Base-by-base conservation (phyloP, 2,888 invertebrate species). In the Neria commutata region DNA sequence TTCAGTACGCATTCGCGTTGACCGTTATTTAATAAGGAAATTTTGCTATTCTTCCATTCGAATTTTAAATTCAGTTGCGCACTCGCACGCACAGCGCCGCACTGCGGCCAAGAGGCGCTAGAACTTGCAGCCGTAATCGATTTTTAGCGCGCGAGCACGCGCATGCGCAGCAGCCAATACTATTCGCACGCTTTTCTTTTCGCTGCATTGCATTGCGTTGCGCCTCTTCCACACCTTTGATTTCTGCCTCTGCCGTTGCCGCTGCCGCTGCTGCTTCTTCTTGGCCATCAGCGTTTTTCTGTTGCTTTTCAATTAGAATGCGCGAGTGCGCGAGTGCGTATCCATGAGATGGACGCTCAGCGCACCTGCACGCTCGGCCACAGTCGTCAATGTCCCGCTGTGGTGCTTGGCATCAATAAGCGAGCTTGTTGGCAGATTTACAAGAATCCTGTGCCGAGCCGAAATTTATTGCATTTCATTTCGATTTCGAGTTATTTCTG, bases 1-100 rank as follows among this genome's bases (percentile, higher is more conserved):
- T n/a, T 8, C n/a, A 19, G 42, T 42, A 19, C 21, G 42, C 21
- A 21, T 21, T 5, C 21, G 21, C 14, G 21, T 14, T 52, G 71
- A 69, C 71, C 71, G 71, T 71, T 71, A 71, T 71, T 71, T 71
- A 71, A 73, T 71, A 71, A 73, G 72, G 69, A 71, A 73, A 68
- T 62, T 70, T 64, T 65, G 37, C 16, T 4, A 37, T 4, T 14
- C 6, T 29, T 37, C 21, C 21, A 42, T 42, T 17, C 6, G 42
- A 14, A 42, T n/a, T n/a, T n/a, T n/a, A n/a, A n/a, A n/a, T n/a
- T n/a, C n/a, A n/a, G n/a, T n/a, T 21, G 17, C 42, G 21, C 3
- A 19, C 21, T 17, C 42, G 21, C 6, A 4, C 14, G 42, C 42
- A n/a, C 8, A 10, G 37, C 37, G n/a, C 11, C n/a, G 4, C 8